phyloP scores from a whole-genome alignment of 1,140 invertebrate species.

The Drosophila murphyi region DNA sequence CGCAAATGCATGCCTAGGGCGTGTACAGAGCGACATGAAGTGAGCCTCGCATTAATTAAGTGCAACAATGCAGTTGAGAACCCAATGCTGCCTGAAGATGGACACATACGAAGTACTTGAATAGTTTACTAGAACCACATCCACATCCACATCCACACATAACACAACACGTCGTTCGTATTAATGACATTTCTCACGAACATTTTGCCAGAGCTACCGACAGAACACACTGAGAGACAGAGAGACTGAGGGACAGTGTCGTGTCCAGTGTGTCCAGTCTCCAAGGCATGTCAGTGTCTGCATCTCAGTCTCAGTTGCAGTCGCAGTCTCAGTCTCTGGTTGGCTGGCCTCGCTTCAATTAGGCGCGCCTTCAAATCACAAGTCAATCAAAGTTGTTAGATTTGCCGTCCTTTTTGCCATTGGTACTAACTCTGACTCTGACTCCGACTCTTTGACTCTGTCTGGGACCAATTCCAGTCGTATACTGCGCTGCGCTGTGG shows the following conservation, averaged over 20 bases:
- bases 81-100: conserved; percentile 34
- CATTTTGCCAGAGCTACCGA: conserved; percentile 68
- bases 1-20: conserved; percentile 58
- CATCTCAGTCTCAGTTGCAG: conserved; percentile 22
- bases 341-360: conserved; percentile 70
- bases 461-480: conserved; percentile 22
- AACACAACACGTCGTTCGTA: conserved; percentile 74
- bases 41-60: conserved; percentile 76
- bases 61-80: conserved; percentile 68
- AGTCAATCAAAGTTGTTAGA: conserved; percentile 81
- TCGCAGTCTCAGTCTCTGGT: conserved; percentile 27
- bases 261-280: conserved; percentile 44
- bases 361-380: conserved; percentile 81
- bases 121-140: conserved; percentile 47
- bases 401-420: conserved; percentile 61
- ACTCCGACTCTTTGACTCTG: conserved; percentile 21
- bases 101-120: conserved; percentile 33
- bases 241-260: conserved; percentile 27
- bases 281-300: conserved; percentile 49
- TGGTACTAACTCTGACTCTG: conserved; percentile 29
- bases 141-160: conserved; percentile 67
- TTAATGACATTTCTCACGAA: conserved; percentile 83
- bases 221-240: conserved; percentile 44
- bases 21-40: conserved; percentile 46
- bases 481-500: conserved; percentile 16